phyloP scores from a whole-genome alignment of 23 tunicate genomes.

The Trididemnum nubilum region DNA sequence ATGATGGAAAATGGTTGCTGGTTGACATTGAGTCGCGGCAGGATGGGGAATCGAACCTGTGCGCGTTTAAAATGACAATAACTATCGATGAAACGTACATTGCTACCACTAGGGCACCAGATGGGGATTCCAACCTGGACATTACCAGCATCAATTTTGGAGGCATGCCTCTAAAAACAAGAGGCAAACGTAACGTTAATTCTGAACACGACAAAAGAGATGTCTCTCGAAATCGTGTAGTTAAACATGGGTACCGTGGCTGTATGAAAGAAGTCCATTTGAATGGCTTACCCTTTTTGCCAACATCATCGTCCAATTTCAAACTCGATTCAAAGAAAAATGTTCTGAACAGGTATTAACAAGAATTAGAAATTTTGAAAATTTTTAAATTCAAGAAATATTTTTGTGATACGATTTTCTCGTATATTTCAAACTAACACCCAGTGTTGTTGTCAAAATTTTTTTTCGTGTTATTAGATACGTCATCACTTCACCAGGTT shows the following conservation, averaged over 20 bases:
- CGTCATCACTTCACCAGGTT: no score
- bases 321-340: constrained; percentile 1
- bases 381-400: no score
- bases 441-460: no score
- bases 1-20: constrained; percentile 60
- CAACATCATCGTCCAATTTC: neutral
- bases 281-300: constrained; percentile 10
- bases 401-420: no score
- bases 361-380: no score
- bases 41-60: constrained; percentile 8
- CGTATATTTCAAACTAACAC: no score
- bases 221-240: neutral
- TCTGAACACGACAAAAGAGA: neutral
- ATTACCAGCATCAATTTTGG: constrained; percentile 22
- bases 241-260: constrained; percentile 43
- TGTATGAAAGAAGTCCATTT: constrained; percentile 41
- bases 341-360: constrained; percentile 17
- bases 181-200: constrained; percentile 23
- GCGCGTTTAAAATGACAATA: constrained; percentile 41
- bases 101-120: constrained; percentile 5
- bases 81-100: constrained; percentile 26
- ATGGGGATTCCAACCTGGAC: neutral
- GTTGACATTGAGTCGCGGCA: constrained; percentile 35
- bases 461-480: no score
- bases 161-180: constrained; percentile 26